phyloP scores from a whole-genome alignment of 2,113 vertebrate genomes.

The Muntiacus muntjak region DNA sequence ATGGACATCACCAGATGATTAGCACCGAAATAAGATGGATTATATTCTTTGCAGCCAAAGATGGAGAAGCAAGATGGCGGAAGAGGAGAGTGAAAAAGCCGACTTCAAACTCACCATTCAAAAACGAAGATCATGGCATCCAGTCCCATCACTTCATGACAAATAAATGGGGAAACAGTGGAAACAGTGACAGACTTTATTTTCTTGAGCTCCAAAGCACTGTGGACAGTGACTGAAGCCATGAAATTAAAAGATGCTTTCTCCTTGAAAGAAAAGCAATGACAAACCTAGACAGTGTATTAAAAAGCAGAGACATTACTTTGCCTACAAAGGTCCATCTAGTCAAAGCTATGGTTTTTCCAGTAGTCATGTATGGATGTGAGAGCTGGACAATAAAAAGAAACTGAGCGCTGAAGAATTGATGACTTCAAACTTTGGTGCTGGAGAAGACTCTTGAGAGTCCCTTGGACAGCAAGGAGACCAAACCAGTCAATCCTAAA shows the following conservation, averaged over 20 bases:
- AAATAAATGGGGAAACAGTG: not conserved
- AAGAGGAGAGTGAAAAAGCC: not conserved
- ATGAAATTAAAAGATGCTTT: not conserved
- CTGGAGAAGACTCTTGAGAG: not conserved
- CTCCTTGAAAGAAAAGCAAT: not conserved
- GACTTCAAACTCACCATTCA: not conserved
- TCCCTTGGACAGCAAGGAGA: not conserved
- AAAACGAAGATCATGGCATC: not conserved
- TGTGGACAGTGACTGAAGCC: not conserved
- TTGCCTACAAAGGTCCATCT: not conserved
- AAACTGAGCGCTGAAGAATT: not conserved
- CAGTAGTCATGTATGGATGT: not conserved
- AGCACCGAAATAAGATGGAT: not conserved
- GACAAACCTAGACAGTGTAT: not conserved
- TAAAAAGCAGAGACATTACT: not conserved
- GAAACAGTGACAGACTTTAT: not conserved
- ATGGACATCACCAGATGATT: not conserved
- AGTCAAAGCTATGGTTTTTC: not conserved
- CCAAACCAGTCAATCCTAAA: not conserved
- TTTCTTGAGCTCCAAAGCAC: not conserved
- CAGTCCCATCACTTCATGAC: not conserved
- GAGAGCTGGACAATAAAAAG: not conserved
- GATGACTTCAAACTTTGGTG: not conserved
- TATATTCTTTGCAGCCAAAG: not conserved
- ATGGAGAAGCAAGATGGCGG: not conserved